Base-by-base conservation (phyloP, 2,888 invertebrate species). In the Amorpha juglandis region DNA sequence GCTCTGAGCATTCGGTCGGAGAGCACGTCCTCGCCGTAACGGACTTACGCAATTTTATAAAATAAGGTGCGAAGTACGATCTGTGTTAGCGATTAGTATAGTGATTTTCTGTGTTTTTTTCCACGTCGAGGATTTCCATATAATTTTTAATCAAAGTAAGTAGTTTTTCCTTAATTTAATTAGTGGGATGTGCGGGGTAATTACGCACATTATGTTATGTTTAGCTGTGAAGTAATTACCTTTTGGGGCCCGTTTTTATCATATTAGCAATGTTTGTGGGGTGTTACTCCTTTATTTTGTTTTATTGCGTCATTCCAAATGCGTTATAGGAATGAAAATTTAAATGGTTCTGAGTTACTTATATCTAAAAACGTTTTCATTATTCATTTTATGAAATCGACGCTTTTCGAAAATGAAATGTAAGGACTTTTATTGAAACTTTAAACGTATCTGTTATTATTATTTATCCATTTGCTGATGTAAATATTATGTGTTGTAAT, bases 41-140 rank as follows among this genome's bases (percentile, higher is more conserved):
- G 19, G 42, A 55, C 6, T 19, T 16, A 11, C 58, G 58, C 58
- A 58, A 42, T 58, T 42, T 38, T 6, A 42, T 42, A 58, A 58
- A 58, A 58, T 42, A n/a, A 35, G 35, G 55, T 58, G 58, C 58
- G 38, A 58, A 58, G 11, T 58, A 42, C 58, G 58, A 58, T 11
- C 38, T 38, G 42, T 58, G 58, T 38, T 58, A 19, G 58, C 38
- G 11, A 16, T 16, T 58, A 16, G 35, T 38, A 58, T 19, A 42
- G 58, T 58, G 52, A 52, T 38, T 58, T 58, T 42, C 38, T 58
- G 58, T 58, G 58, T 19, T 19, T 58, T n/a, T 58, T 19, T 19
- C 19, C 9, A 27, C 58, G 12, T 38, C 58, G 58, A 42, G 58
- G 58, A 58, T 58, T 58, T 58, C 16, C n/a, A 12, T 58, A 58